These are phyloP conservation scores for Thymallus thymallus DNA, from an alignment of 2,113 vertebrate genomes.

Conservation along the genomic window DNA sequence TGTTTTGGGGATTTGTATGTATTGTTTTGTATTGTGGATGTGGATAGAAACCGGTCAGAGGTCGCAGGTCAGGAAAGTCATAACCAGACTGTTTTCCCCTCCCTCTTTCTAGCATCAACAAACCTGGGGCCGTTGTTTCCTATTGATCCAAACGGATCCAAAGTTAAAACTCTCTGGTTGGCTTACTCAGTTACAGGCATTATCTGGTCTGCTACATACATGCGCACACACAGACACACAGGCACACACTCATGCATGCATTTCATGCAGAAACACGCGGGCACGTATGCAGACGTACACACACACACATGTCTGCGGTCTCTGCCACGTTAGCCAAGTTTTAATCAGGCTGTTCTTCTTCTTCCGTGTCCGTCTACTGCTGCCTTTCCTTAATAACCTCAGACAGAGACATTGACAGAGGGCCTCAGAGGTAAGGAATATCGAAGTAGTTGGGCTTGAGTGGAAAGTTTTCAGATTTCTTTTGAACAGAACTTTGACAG, in stretches of 20 bases:
- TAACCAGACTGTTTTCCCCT: constrained; percentile 2
- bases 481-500: too few relatives aligned
- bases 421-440: constrained; percentile 23
- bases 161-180: constrained; percentile 48
- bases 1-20: too few relatives aligned
- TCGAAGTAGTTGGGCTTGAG: neutral
- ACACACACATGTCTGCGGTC: constrained; percentile 24
- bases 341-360: constrained; percentile 50
- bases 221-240: too few relatives aligned
- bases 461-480: too few relatives aligned
- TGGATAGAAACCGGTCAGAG: constrained; percentile 4
- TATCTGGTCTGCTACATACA: too few relatives aligned
- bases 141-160: constrained; percentile 68
- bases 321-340: constrained; percentile 43
- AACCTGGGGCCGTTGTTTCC: constrained; percentile 49
- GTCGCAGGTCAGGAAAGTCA: neutral
- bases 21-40: neutral
- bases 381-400: constrained; percentile 44
- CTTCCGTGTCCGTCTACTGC: constrained; percentile 39
- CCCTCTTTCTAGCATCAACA: constrained; percentile 36
- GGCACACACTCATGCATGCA: too few relatives aligned
- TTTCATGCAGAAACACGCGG: too few relatives aligned
- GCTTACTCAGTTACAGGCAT: too few relatives aligned
- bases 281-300: too few relatives aligned
- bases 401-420: constrained; percentile 8